Percentiles rank a stretch among this genome's conserved stretches.
phyloP scores from a whole-genome alignment of 2,113 vertebrate genomes.

The Rousettus leschenaultii region DNA sequence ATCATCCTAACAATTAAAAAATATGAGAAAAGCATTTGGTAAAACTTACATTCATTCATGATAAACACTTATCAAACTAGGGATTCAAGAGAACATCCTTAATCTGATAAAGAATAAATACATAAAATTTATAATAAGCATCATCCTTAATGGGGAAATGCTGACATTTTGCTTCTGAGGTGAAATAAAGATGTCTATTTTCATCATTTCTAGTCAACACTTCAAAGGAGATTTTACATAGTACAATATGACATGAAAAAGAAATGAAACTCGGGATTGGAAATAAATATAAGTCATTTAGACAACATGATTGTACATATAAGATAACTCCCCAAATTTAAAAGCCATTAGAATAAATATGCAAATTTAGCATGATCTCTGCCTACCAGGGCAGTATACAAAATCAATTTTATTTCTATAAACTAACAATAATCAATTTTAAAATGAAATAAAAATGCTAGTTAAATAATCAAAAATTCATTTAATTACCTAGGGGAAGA shows the following conservation, averaged over 20 bases:
- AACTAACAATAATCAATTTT: background rate
- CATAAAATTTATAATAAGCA: background rate
- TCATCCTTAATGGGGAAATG: background rate
- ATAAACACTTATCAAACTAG: background rate
- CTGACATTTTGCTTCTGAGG: background rate
- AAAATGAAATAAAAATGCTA: background rate
- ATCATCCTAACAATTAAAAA: background rate
- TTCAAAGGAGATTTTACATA: background rate
- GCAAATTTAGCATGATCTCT: background rate
- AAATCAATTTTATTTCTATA: background rate
- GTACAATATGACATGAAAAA: background rate
- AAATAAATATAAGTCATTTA: background rate
- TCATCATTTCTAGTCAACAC: background rate
- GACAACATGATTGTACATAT: background rate
- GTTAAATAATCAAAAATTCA: background rate
- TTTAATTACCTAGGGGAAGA: background rate
- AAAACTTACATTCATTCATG: background rate
- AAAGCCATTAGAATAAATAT: background rate
- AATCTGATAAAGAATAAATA: background rate
- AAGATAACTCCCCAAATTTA: background rate
- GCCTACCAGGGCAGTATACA: background rate
- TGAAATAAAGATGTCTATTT: background rate
- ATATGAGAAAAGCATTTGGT: background rate
- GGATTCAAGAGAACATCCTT: background rate
- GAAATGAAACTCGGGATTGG: background rate